Evolutionary conservation across 2,113 vertebrate genomes (phyloP), one percentile per base, ranked within the genome.

Genomic region (Numenius arquata): DNA sequence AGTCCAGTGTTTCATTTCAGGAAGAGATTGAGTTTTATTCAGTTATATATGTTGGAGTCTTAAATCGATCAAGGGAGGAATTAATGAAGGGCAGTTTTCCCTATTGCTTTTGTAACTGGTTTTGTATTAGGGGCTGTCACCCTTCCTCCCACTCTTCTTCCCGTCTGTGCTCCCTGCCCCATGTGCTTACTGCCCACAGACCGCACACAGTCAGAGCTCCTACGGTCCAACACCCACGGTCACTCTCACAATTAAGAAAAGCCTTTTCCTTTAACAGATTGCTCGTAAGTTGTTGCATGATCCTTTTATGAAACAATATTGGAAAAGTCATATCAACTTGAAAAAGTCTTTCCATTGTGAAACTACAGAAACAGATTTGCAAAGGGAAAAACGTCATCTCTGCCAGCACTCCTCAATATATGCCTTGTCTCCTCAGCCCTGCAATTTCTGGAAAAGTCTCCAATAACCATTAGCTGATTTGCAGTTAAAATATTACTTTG

Each of bases 151-250:
- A 4, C 32, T 38, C 30, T 12, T 34, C 15, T 26, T 88, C 21
- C 26, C 3, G 1, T 56, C 45, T 29, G 25, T 30, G 32, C 21
- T 50, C 22, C 27, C n/a, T 81, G 75, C 52, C 25, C 4, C 5
- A 0, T 2, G 2, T 2, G 1, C 47, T 53, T 40, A 3, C 22
- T 13, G n/a, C 50, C 41, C 50, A 55, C 40, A n/a, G 23, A 9
- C 16, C 1, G 1, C 27, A 3, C 2, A 3, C 45, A 13, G 12
- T 36, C 25, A 21, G 15, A 47, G n/a, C 30, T 74, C 12, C 36
- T 17, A 4, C 1, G 4, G 29, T 32, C 45, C 55, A 38, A 5
- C 2, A 1, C 52, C 53, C 25, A 19, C 5, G 8, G 15, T 52
- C 47, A 22, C 41, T 32, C 43, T 34, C 53, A 40, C 38, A 45